phyloP scores from a whole-genome alignment of 2,888 invertebrate genomes.

The Sericinus montela region DNA sequence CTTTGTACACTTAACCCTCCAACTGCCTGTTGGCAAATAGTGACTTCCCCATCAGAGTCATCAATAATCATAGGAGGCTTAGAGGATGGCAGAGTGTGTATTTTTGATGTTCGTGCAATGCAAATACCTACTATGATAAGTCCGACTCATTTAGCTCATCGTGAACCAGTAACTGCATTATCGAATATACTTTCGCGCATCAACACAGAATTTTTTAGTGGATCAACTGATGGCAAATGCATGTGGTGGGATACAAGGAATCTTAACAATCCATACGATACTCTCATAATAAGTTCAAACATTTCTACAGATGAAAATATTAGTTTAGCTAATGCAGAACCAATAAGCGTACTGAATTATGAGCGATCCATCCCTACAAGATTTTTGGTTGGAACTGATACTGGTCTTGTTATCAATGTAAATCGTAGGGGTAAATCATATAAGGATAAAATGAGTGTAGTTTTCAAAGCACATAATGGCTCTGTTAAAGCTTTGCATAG shows the following conservation, averaged over 20 bases:
- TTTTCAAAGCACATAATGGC: slow-evolving; percentile 77
- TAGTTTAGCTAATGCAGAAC: slow-evolving; percentile 73
- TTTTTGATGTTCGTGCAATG: slow-evolving; percentile 88
- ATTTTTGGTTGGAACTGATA: slow-evolving; percentile 54
- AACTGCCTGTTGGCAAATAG: slow-evolving; percentile 44
- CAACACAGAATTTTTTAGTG: slow-evolving; percentile 80
- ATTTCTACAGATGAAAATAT: slow-evolving; percentile 57
- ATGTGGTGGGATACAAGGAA: slow-evolving; percentile 84
- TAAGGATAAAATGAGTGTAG: slow-evolving; percentile 76
- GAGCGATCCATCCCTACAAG: slow-evolving; percentile 83
- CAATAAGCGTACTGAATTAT: slow-evolving; percentile 81
- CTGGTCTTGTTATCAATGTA: slow-evolving; percentile 72
- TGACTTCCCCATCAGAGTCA: slow-evolving; percentile 38
- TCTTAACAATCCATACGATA: slow-evolving; percentile 76
- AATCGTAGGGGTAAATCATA: slow-evolving; percentile 83
- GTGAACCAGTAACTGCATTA: slow-evolving; percentile 75
- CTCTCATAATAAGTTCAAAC: slow-evolving; percentile 79
- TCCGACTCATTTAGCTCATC: slow-evolving; percentile 47
- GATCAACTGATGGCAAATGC: slow-evolving; percentile 80
- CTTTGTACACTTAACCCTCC: slow-evolving; percentile 35
- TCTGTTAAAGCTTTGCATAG: slow-evolving; percentile 81
- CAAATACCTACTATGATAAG: slow-evolving; percentile 85
- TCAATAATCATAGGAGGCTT: slow-evolving; percentile 43
- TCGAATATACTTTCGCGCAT: slow-evolving; percentile 78
- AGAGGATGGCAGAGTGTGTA: slow-evolving; percentile 48